phyloP scores from a whole-genome alignment of 2,113 vertebrate genomes.

The Lepisosteus oculatus region DNA sequence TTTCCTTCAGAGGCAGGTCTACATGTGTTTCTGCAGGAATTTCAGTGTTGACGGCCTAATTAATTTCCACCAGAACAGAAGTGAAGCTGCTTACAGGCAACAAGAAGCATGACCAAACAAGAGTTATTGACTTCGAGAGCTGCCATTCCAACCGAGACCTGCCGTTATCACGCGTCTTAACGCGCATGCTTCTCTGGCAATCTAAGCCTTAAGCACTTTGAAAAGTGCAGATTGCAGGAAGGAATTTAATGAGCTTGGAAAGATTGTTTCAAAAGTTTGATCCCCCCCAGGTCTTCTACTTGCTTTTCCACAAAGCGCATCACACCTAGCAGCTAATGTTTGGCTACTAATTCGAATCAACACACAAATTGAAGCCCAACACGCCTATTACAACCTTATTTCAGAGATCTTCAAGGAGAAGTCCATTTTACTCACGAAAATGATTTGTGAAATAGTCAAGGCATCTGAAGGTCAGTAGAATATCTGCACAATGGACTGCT shows the following conservation, averaged over 20 bases:
- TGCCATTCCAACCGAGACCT: background rate
- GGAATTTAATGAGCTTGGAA: constrained; percentile 6
- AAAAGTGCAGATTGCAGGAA: background rate
- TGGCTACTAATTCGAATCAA: too few species aligned
- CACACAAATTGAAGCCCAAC: too few species aligned
- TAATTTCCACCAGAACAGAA: constrained; percentile 2
- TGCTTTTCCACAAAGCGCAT: too few species aligned
- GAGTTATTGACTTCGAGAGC: background rate
- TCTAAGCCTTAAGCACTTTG: background rate
- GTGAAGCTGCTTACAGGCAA: background rate
- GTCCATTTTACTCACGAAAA: too few species aligned
- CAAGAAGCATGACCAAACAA: background rate
- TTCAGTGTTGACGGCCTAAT: background rate
- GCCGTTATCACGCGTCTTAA: constrained; percentile 9
- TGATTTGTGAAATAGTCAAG: too few species aligned
- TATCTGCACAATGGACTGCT: too few species aligned
- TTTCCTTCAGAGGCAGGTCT: background rate
- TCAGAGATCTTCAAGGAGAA: too few species aligned
- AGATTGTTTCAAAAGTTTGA: background rate
- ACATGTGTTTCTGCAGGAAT: background rate
- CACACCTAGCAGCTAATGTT: too few species aligned
- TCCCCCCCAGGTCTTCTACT: background rate
- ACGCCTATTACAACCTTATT: too few species aligned
- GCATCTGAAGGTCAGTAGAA: too few species aligned
- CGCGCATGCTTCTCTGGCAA: background rate